Conservation (phyloP, 2,888 invertebrate species). For the Drosophila tripunctata region DNA sequence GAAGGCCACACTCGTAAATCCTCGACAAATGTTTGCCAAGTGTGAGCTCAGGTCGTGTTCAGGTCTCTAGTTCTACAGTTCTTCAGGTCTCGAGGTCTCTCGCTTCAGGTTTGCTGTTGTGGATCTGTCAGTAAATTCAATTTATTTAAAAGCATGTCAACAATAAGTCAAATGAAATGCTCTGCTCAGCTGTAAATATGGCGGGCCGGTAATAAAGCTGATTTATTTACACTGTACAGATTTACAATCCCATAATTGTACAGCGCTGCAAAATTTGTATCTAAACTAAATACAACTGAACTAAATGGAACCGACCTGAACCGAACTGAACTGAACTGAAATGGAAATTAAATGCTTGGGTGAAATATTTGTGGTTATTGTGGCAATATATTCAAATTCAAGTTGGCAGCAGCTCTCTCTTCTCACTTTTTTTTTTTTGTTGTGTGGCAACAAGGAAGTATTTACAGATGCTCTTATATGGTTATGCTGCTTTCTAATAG, state of each 20-base stretch:
- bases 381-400: conserved; percentile 62
- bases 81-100: conserved; percentile 9
- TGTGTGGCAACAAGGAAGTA: conserved; percentile 12
- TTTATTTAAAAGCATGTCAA: conserved; percentile 83
- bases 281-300: conserved; percentile 34
- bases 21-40: conserved; percentile 62
- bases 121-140: conserved; percentile 76
- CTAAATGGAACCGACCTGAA: conserved; percentile 3
- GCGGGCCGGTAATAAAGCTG: conserved; percentile 76
- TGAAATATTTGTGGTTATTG: conserved; percentile 58
- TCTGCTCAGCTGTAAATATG: conserved; percentile 63
- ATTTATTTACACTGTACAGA: conserved; percentile 78
- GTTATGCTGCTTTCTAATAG: conserved; percentile 45
- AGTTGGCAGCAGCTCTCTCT: conserved; percentile 38
- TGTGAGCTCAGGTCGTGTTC: conserved; percentile 22
- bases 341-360: conserved; percentile 35
- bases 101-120: conserved; percentile 17
- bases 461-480: conserved; percentile 16
- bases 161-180: conserved; percentile 75
- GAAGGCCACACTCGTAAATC: conserved; percentile 58
- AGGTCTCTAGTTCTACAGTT: conserved; percentile 6
- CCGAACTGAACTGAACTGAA: conserved; percentile 4
- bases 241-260: conserved; percentile 62
- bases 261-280: conserved; percentile 26
- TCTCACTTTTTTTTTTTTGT: conserved; percentile 8